Percentiles rank a stretch among this genome's conserved stretches.
These are phyloP conservation scores for Tethya wilhelma DNA, from an alignment of 37 sponge, comb jelly and placozoan species.

Conservation along the genomic window DNA sequence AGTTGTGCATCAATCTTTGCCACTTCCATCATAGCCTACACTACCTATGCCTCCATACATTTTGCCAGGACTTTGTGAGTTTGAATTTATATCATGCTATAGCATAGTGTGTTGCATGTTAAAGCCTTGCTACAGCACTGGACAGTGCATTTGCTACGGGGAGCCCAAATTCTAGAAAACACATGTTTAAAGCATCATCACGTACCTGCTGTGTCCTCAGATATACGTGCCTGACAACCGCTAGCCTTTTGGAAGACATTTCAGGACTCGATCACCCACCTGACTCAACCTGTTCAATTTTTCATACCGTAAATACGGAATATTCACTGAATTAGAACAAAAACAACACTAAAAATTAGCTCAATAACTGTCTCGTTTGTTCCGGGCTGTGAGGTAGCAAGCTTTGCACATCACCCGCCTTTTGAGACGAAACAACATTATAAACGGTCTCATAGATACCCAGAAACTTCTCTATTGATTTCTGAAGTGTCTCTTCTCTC, in stretches of 20 bases:
- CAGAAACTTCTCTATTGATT: slow-evolving; percentile 44
- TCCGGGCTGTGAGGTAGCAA: slow-evolving; percentile 40
- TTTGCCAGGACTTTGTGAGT: too few species aligned
- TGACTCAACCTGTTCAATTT: neutral
- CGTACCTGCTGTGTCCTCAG: slow-evolving; percentile 65
- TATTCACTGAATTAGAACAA: slow-evolving; percentile 8
- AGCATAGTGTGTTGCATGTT: too few species aligned
- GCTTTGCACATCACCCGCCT: neutral
- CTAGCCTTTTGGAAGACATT: slow-evolving; percentile 13
- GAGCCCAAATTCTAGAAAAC: neutral
- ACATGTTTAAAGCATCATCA: too few species aligned
- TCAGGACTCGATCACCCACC: neutral
- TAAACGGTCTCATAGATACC: slow-evolving; percentile 50
- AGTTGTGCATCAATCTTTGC: neutral
- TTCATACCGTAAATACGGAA: neutral
- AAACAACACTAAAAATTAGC: neutral
- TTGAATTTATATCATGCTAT: too few species aligned
- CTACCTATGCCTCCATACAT: too few species aligned
- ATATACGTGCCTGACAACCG: slow-evolving; percentile 46
- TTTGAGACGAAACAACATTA: slow-evolving; percentile 11
- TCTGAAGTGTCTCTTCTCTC: slow-evolving; percentile 27
- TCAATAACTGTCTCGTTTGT: slow-evolving; percentile 25
- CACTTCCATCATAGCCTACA: too few species aligned
- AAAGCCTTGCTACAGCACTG: neutral
- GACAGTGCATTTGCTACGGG: neutral